Conservation (phyloP, 2,797 vertebrate species). For the Spheniscus humboldti region DNA sequence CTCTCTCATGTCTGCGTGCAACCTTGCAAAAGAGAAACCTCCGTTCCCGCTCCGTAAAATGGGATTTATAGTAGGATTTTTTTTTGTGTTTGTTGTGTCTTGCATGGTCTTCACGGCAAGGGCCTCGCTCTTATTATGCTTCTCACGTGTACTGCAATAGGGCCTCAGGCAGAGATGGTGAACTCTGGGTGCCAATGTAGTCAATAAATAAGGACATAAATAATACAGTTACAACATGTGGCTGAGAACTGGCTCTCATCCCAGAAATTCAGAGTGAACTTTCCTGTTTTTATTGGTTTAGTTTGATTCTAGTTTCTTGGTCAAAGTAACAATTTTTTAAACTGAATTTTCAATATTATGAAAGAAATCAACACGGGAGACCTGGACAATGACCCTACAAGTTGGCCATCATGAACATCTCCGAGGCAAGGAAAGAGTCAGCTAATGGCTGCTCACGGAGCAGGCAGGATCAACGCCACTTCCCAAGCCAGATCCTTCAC, state of each 20-base stretch:
- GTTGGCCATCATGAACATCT: background rate
- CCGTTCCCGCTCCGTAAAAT: background rate
- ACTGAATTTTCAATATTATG: background rate
- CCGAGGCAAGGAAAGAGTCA: background rate
- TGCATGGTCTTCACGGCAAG: background rate
- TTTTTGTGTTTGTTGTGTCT: background rate
- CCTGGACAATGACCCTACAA: background rate
- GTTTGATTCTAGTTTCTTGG: background rate
- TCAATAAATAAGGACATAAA: conserved; percentile 57
- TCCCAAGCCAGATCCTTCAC: background rate
- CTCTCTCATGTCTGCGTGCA: background rate
- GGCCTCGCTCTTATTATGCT: background rate
- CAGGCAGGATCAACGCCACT: background rate
- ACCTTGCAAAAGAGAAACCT: background rate
- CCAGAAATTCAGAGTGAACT: conserved; percentile 43
- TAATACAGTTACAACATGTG: conserved; percentile 31
- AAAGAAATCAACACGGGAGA: background rate
- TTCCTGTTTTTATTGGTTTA: conserved; percentile 25
- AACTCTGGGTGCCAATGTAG: conserved; percentile 49
- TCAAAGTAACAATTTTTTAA: background rate
- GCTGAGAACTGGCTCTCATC: conserved; percentile 39
- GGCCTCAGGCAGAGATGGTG: background rate
- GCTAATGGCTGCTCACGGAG: background rate
- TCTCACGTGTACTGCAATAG: background rate
- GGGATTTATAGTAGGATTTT: background rate